Evolutionary conservation across 2,113 vertebrate species (phyloP).

Genomic region (Hypocryptadius cinnamomeus): DNA sequence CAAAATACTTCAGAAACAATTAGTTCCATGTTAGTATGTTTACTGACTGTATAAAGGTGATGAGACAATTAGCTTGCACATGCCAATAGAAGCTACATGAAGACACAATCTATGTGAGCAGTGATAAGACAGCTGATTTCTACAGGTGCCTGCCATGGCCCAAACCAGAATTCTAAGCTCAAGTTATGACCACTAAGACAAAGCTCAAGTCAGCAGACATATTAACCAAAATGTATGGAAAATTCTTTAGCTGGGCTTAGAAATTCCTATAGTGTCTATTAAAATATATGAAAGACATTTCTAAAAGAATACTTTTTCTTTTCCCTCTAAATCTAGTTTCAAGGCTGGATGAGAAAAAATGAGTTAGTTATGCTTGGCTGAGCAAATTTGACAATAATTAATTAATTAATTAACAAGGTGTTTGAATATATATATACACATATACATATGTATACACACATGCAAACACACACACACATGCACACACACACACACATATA

Average conservation of each 20-base stretch:
- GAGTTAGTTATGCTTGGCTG: not conserved
- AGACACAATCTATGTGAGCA: not conserved
- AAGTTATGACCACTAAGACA: not conserved
- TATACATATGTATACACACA: not conserved
- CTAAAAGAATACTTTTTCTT: not conserved
- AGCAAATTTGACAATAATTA: not conserved
- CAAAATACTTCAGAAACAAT: not conserved
- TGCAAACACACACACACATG: not conserved
- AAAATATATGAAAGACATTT: not conserved
- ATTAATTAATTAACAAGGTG: too few relatives aligned
- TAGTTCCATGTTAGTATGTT: not conserved
- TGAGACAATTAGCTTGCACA: not conserved
- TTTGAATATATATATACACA: not conserved
- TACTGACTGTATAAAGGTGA: not conserved
- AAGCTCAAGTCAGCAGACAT: not conserved
- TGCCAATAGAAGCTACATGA: not conserved
- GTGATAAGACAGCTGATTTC: not conserved
- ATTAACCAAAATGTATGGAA: not conserved
- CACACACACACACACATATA: accelerated
- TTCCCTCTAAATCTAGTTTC: not conserved
- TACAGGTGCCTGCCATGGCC: not conserved
- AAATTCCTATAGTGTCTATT: not conserved
- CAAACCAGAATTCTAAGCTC: not conserved
- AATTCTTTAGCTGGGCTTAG: not conserved
- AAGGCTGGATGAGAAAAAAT: not conserved